A percentile compares a stretch with the other conserved stretches of the same genome.
phyloP scores from a whole-genome alignment of 2,888 invertebrate genomes.

The Habroteleia sp. region DNA sequence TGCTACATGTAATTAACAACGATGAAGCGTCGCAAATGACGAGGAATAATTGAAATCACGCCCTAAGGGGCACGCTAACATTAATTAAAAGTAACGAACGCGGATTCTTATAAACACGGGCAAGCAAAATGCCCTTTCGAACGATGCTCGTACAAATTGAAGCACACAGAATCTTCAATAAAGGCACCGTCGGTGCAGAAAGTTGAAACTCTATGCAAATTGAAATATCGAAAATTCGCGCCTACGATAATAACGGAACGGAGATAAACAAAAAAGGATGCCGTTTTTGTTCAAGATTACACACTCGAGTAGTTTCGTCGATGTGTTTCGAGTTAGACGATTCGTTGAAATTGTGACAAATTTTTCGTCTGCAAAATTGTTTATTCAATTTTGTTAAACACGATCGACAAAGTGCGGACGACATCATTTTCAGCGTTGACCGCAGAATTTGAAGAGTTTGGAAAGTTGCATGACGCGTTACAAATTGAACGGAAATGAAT shows the following conservation, averaged over 20 bases:
- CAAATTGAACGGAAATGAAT: too few relatives aligned
- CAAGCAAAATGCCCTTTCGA: conserved; percentile 29
- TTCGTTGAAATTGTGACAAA: too few relatives aligned
- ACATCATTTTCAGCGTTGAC: too few relatives aligned
- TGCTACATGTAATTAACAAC: conserved; percentile 41
- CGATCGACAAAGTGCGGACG: too few relatives aligned
- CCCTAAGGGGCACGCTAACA: conserved; percentile 33
- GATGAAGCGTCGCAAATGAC: conserved; percentile 38
- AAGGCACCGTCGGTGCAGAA: conserved; percentile 3
- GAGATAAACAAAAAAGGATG: conserved; percentile 14
- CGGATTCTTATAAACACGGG: conserved; percentile 25
- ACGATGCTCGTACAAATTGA: conserved; percentile 41
- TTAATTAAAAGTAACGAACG: conserved; percentile 54
- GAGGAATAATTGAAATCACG: conserved; percentile 46
- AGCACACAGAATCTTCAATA: conserved; percentile 41
- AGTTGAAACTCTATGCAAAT: conserved; percentile 11
- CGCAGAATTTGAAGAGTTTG: too few relatives aligned
- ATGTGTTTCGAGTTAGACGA: too few relatives aligned
- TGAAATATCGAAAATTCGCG: conserved; percentile 23
- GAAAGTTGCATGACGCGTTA: too few relatives aligned
- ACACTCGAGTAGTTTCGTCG: too few relatives aligned
- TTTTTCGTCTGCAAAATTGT: too few relatives aligned
- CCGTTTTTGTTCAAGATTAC: too few relatives aligned
- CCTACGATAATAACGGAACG: conserved; percentile 3
- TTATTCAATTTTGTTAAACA: too few relatives aligned